A percentile compares a stretch with the other conserved stretches of the same genome.
Conservation (phyloP, 2,113 vertebrate genomes). For the Pluvianellus socialis region DNA sequence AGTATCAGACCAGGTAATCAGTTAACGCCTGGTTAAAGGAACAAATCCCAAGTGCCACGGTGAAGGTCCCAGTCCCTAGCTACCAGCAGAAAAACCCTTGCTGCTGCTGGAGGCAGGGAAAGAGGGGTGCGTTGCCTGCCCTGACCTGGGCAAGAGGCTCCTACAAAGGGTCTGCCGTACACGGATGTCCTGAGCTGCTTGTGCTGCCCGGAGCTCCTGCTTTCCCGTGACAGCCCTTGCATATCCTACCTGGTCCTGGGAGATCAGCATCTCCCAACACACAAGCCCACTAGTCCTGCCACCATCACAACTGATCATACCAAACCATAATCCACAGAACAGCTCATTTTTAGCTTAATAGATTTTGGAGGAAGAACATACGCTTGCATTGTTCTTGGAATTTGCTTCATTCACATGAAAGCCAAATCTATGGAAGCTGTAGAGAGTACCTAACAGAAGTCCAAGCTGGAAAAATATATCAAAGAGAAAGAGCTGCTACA, state of each 20-base stretch:
- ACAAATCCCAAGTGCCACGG: background rate
- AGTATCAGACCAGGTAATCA: background rate
- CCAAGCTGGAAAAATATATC: background rate
- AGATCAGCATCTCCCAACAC: background rate
- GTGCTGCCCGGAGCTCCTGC: background rate
- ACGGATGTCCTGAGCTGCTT: rapidly evolving
- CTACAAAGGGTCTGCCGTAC: background rate
- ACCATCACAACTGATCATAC: background rate
- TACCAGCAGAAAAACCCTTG: background rate
- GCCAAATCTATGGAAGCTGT: background rate
- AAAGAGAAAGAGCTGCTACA: background rate
- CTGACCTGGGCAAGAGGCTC: rapidly evolving
- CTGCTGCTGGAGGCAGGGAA: background rate
- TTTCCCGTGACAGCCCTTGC: background rate
- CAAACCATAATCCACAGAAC: background rate
- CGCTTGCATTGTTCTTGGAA: background rate
- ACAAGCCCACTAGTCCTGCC: background rate
- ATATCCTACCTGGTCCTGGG: rapidly evolving
- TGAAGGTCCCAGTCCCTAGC: rapidly evolving
- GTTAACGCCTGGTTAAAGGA: background rate
- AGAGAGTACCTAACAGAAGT: background rate
- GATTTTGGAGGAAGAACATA: background rate
- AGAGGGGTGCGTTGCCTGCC: rapidly evolving
- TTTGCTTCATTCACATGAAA: background rate
- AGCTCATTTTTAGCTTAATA: background rate